Evolutionary conservation across 2,888 invertebrate genomes (phyloP), one percentile per base, ranked within the genome.

Genomic region (Gandaritis pyraliata): DNA sequence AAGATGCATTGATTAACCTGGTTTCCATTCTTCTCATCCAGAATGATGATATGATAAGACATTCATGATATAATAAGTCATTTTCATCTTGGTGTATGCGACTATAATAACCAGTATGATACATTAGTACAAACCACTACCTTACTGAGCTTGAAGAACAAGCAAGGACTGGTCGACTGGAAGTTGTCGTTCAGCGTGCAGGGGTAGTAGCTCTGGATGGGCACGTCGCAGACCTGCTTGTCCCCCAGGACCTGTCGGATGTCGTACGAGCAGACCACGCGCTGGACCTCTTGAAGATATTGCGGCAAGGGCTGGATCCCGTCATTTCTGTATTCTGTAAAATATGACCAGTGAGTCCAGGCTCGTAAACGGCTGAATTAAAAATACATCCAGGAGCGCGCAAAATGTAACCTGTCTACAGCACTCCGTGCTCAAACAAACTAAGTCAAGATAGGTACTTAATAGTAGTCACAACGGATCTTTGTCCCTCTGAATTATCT

Each of bases 141-240:
- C 95, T 97, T 98, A 88, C 99, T 99, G 74, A 99, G 93, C 88
- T 99, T 99, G 73, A 99, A 94, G 92, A 98, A 96, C 84, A 99
- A 96, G 88, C 99, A 99, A 13, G 99, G 99, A 60, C 96, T 95
- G 63, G 96, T 96, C 71, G 94, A 94, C 70, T 95, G 95, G 88
- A 96, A 99, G 82, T 98, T 98, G 90, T 96, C 99, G 33, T 93
- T 93, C 61, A 94, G 90, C 63, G 95, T 95, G 91, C 98, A 98
- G 47, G 95, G 95, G 47, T 93, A 93, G 92, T 97, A 96, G 57
- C 93, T 88, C 55, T 93, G 88, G 54, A 96, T 90, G 50, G 96
- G 94, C 69, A 98, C 96, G 71, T 95, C 94, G 88, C 98, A 98
- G 45, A 97, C 97, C 86, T 96, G 95, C 71, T 95, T 94, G 45